Conservation (phyloP, 2,113 vertebrate genomes). For the Thymallus thymallus region DNA sequence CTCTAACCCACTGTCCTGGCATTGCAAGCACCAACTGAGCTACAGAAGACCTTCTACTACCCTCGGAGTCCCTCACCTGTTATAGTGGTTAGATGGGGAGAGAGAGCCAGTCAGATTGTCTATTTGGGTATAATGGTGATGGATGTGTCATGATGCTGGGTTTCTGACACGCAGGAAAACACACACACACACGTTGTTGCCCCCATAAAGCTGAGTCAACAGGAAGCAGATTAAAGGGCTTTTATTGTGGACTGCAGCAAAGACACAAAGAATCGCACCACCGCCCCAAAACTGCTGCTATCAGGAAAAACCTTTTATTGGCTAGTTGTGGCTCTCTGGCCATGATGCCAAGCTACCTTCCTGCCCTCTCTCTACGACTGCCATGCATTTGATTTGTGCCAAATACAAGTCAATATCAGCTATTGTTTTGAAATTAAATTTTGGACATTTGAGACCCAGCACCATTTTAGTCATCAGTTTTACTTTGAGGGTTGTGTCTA, state of each 20-base stretch:
- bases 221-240: slow-evolving; percentile 23
- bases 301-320: slow-evolving; percentile 13
- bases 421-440: background rate
- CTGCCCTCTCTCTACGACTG: background rate
- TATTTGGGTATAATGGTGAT: no score
- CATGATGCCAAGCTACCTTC: background rate
- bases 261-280: slow-evolving; percentile 17
- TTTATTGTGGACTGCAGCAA: slow-evolving; percentile 25
- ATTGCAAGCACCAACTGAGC: no score
- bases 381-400: background rate
- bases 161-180: background rate
- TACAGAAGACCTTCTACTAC: no score
- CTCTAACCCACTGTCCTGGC: no score
- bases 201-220: slow-evolving; percentile 30
- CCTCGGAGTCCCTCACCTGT: no score
- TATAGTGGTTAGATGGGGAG: no score
- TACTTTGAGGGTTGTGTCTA: background rate
- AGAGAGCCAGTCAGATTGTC: no score
- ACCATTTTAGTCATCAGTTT: background rate
- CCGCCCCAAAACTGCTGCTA: slow-evolving; percentile 23
- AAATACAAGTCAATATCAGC: no score
- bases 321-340: background rate
- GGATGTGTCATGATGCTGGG: no score
- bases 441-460: background rate
- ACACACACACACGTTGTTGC: slow-evolving; percentile 1